These are phyloP conservation scores for Capreolus pygargus DNA, from an alignment of 2,113 vertebrate species.

Conservation along the genomic window DNA sequence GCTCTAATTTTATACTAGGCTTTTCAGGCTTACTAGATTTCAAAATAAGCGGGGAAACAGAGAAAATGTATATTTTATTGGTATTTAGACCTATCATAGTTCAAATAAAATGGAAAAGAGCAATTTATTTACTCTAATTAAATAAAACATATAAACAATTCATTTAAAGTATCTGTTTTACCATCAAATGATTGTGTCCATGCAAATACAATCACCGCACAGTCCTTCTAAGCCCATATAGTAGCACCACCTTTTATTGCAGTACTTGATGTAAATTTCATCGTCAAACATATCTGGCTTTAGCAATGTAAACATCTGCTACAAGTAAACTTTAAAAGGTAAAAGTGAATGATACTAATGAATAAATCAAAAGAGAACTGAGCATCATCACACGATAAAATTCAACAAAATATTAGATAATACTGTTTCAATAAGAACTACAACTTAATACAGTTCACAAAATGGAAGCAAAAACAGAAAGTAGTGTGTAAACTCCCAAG, in stretches of 20 bases:
- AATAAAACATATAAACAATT: slow-evolving; percentile 66
- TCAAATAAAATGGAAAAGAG: slow-evolving; percentile 63
- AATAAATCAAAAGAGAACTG: slow-evolving; percentile 68
- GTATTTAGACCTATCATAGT: slow-evolving; percentile 54
- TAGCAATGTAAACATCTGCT: slow-evolving; percentile 77
- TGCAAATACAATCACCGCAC: slow-evolving; percentile 41
- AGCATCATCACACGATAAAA: slow-evolving; percentile 58
- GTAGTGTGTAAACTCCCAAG: slow-evolving; percentile 65
- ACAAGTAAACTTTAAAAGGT: slow-evolving; percentile 80
- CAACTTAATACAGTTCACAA: slow-evolving; percentile 69
- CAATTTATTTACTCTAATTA: slow-evolving; percentile 53
- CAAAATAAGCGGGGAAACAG: slow-evolving; percentile 43
- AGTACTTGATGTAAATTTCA: slow-evolving; percentile 53
- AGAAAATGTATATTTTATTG: slow-evolving; percentile 77
- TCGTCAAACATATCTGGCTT: slow-evolving; percentile 64
- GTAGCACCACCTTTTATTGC: slow-evolving; percentile 65
- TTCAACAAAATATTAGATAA: slow-evolving; percentile 71
- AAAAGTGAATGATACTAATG: slow-evolving; percentile 70
- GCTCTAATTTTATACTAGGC: slow-evolving; percentile 2
- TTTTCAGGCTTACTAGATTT: slow-evolving; percentile 8
- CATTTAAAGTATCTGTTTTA: slow-evolving; percentile 15
- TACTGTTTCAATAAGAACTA: slow-evolving; percentile 78
- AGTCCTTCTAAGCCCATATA: slow-evolving; percentile 22
- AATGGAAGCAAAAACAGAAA: slow-evolving; percentile 73
- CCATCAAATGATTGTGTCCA: slow-evolving; percentile 52